These are phyloP conservation scores for Halictus ligatus DNA, from an alignment of 2,888 invertebrate genomes.

Conservation along the genomic window DNA sequence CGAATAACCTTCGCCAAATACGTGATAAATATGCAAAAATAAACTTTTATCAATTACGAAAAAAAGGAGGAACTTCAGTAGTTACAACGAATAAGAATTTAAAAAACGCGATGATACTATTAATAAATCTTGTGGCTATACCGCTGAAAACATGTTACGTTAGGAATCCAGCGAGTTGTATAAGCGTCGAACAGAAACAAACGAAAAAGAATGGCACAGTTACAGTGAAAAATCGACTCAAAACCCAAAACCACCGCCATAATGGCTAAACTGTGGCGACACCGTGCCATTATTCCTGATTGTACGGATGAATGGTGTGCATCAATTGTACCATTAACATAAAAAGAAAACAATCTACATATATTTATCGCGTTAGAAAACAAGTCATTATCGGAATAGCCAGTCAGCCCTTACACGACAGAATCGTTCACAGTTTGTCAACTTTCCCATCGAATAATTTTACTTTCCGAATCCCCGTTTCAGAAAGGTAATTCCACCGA, in stretches of 20 bases:
- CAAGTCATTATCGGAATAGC: slow-evolving; percentile 21
- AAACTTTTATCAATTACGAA: not conserved
- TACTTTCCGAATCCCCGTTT: slow-evolving; percentile 22
- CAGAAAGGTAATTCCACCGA: slow-evolving; percentile 35
- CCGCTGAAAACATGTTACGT: not conserved
- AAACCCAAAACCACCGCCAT: not conserved
- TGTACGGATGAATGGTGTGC: slow-evolving; percentile 44
- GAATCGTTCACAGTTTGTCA: slow-evolving; percentile 24
- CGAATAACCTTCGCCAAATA: not conserved
- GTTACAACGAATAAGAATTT: not conserved
- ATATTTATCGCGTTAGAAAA: not conserved
- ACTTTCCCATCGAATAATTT: slow-evolving; percentile 16
- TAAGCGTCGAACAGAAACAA: not conserved
- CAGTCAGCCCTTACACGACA: slow-evolving; percentile 36
- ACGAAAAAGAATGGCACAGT: not conserved
- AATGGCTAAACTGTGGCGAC: slow-evolving; percentile 24
- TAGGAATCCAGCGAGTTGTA: not conserved
- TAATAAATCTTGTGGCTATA: not conserved
- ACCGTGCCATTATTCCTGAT: slow-evolving; percentile 58
- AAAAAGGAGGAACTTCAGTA: not conserved
- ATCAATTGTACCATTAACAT: slow-evolving; percentile 8
- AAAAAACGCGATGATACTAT: not conserved
- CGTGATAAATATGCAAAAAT: not conserved
- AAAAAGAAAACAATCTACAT: not conserved
- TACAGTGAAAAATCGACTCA: not conserved